Evolutionary conservation across 2,888 invertebrate species (phyloP).

Genomic region (Nipponacmea schrenckii): DNA sequence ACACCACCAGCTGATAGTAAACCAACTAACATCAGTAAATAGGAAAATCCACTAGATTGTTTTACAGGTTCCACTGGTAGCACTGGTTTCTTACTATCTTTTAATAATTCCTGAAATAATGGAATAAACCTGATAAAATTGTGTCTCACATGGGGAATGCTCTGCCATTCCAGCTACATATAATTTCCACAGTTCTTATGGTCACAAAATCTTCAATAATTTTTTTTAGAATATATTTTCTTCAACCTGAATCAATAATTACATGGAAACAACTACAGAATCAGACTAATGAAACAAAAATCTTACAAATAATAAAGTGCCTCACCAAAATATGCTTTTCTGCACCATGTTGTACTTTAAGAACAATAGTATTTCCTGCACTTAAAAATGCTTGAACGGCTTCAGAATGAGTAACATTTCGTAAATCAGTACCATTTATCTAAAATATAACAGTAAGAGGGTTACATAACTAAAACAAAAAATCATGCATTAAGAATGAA

Average conservation of each 20-base stretch:
- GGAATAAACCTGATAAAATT: too few relatives aligned
- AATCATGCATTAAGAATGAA: neutral
- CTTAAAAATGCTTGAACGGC: conserved; percentile 62
- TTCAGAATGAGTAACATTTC: conserved; percentile 58
- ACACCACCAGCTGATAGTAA: conserved; percentile 13
- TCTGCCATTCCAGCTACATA: too few relatives aligned
- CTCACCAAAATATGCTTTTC: conserved; percentile 52
- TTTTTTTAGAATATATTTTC: too few relatives aligned
- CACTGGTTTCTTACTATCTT: neutral
- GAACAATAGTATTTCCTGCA: conserved; percentile 58
- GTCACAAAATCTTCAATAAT: too few relatives aligned
- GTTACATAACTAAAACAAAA: neutral
- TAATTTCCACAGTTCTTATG: too few relatives aligned
- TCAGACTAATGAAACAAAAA: too few relatives aligned
- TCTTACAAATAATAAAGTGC: too few relatives aligned
- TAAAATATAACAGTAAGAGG: conserved; percentile 31
- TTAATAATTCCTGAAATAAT: neutral
- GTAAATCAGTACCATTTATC: conserved; percentile 62
- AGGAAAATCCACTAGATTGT: conserved; percentile 17
- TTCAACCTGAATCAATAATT: too few relatives aligned
- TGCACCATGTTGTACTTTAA: conserved; percentile 60
- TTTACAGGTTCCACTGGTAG: neutral
- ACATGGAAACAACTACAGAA: too few relatives aligned
- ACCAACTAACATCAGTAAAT: conserved; percentile 11
- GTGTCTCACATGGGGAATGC: too few relatives aligned